Percentiles rank a stretch among this genome's conserved stretches.
Conservation (phyloP, 2,888 invertebrate species). For the Agrochola circellaris region DNA sequence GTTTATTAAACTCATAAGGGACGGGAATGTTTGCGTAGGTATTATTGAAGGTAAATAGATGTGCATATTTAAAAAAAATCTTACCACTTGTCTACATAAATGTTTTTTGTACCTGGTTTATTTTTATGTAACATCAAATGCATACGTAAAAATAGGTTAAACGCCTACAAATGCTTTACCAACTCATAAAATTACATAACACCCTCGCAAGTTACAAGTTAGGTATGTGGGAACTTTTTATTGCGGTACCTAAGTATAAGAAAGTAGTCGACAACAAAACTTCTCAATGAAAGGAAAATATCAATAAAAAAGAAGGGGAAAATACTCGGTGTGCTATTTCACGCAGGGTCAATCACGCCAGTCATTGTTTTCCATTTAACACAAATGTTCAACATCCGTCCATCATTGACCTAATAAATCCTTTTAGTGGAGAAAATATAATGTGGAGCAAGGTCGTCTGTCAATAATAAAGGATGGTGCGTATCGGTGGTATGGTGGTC, state of each 20-base stretch:
- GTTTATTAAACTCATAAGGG: background rate
- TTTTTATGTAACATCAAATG: background rate
- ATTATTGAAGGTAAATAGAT: background rate
- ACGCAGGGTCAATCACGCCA: conserved; percentile 63
- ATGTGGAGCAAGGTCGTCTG: conserved; percentile 86
- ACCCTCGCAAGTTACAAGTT: conserved; percentile 6
- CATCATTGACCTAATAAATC: conserved; percentile 81
- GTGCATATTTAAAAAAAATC: background rate
- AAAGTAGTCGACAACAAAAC: conserved; percentile 32
- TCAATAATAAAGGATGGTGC: conserved; percentile 87
- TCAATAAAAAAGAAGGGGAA: conserved; percentile 46
- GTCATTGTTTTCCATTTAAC: conserved; percentile 70
- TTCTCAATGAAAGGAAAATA: conserved; percentile 52
- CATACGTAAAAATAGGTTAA: conserved; percentile 11
- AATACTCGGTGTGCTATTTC: conserved; percentile 33
- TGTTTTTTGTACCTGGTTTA: background rate
- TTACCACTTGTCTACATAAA: background rate
- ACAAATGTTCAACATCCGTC: conserved; percentile 70
- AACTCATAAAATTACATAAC: conserved; percentile 24
- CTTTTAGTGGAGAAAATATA: conserved; percentile 77
- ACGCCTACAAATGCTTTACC: conserved; percentile 13
- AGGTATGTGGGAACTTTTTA: conserved; percentile 35
- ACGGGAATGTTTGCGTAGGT: background rate
- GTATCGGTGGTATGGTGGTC: conserved; percentile 73
- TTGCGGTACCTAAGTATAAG: background rate